Conservation (phyloP, 2,113 vertebrate genomes). For the Eulemur rufifrons region DNA sequence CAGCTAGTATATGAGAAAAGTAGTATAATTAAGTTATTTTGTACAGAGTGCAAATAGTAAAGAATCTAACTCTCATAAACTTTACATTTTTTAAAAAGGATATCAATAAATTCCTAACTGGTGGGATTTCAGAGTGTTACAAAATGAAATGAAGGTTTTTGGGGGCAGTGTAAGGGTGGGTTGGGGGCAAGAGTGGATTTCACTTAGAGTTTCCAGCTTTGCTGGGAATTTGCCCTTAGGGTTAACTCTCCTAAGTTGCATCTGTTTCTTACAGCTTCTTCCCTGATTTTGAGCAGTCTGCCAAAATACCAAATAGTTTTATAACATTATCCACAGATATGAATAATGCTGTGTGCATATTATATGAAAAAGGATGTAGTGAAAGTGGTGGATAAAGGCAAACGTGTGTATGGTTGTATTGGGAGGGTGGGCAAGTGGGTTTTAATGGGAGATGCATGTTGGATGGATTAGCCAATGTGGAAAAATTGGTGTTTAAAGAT, state of each 20-base stretch:
- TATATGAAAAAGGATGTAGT: background rate
- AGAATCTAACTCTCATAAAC: background rate
- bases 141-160: constrained; percentile 11
- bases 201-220: background rate
- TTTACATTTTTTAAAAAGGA: background rate
- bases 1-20: background rate
- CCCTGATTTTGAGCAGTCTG: constrained; percentile 24
- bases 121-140: constrained; percentile 28
- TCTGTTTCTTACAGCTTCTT: constrained; percentile 1
- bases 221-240: constrained; percentile 5
- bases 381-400: background rate
- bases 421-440: background rate
- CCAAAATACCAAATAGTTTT: background rate
- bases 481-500: constrained; percentile 25
- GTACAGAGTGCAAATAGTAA: background rate
- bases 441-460: background rate
- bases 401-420: background rate
- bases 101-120: background rate
- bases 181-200: background rate
- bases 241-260: background rate
- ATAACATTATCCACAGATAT: background rate
- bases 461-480: background rate
- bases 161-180: background rate
- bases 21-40: background rate
- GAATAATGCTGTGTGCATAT: background rate